Evolutionary conservation across 2,113 vertebrate species (phyloP).

Genomic region (Burhinus oedicnemus): DNA sequence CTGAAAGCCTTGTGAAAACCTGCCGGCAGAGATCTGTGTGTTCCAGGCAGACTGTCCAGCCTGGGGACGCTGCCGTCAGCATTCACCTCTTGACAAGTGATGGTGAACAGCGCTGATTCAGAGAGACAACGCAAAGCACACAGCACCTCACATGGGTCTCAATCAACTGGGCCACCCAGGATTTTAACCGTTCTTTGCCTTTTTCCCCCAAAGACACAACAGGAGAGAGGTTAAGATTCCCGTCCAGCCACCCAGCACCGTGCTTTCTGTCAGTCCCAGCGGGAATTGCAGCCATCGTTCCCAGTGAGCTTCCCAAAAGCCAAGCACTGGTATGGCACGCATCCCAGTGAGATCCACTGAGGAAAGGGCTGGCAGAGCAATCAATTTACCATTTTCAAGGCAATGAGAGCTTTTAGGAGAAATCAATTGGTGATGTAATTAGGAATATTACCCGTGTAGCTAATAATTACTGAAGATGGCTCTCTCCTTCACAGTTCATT

Average conservation of each 20-base stretch:
- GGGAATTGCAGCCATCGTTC: background rate
- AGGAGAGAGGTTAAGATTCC: background rate
- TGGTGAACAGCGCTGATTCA: background rate
- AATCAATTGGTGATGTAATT: background rate
- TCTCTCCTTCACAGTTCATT: slow-evolving; percentile 41
- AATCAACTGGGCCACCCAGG: background rate
- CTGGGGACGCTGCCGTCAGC: background rate
- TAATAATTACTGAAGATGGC: background rate
- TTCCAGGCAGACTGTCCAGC: background rate
- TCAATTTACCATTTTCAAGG: background rate
- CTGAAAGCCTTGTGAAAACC: background rate
- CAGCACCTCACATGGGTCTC: background rate
- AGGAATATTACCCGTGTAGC: background rate
- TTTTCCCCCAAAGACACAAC: background rate
- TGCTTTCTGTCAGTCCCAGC: background rate
- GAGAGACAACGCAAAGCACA: background rate
- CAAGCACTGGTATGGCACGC: fast-evolving
- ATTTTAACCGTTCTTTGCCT: background rate
- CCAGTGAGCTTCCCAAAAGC: background rate
- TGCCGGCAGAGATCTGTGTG: background rate
- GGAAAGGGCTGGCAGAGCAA: background rate
- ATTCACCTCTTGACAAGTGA: slow-evolving; percentile 11
- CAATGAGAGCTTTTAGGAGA: background rate
- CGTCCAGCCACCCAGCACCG: background rate
- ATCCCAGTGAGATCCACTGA: background rate